Evolutionary conservation across 2,113 vertebrate genomes (phyloP), one percentile per base, ranked within the genome.

Genomic region (Spizaetus ornatus): DNA sequence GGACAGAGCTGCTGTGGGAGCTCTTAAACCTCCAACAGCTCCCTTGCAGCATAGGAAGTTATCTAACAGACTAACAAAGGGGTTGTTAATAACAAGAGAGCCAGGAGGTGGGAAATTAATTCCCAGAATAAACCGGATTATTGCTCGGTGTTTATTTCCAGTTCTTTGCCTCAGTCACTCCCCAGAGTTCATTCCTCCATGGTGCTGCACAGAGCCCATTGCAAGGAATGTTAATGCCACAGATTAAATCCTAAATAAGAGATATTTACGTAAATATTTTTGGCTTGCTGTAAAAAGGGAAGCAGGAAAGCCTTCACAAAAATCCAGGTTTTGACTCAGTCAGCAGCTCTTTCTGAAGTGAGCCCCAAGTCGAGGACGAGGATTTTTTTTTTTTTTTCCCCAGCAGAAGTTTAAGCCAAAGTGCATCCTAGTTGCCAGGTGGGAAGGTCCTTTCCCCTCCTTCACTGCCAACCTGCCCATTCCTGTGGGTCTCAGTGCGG

Each of bases 151-250:
- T 93, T 87, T 86, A 76, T 92, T 96, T 91, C 82, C 73, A n/a
- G 40, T 53, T 53, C 86, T 92, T 81, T 89, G 78, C 88, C 47
- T 67, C 61, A 1, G 25, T 61, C 4, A 1, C 82, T 72, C 31
- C 73, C 48, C 0, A 3, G 67, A 83, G 55, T 66, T 92, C 82
- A 59, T 96, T 93, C 77, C 91, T 82, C 74, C n/a, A 23, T 27
- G 52, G 73, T 2, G 3, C 85, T 80, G 74, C 34, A 34, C 90
- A 58, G 19, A 88, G 48, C 58, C 82, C 70, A 8, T 80, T 72
- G 74, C 4, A 2, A 98, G 91, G 98, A 98, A 98, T 98, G 97
- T 98, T 98, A 98, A 98, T 98, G 80, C 98, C 21, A 9, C 70
- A 92, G 97, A 94, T 96, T 97, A 96, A 95, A 73, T 67, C 72